phyloP scores from a whole-genome alignment of 2,888 invertebrate genomes.

The Drosophila borealis region DNA sequence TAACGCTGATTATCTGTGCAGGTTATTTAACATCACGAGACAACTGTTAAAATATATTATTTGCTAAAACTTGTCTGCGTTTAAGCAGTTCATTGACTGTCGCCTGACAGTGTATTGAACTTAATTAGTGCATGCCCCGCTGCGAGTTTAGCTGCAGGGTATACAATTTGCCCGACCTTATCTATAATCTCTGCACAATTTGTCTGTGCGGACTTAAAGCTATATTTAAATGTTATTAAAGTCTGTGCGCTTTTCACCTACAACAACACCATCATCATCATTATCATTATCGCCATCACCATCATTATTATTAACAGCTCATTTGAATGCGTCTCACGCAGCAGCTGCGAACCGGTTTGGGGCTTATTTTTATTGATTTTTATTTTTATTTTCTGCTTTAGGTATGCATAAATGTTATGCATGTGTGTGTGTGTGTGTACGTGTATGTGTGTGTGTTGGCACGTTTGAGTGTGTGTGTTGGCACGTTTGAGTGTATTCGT shows the following conservation, averaged over 20 bases:
- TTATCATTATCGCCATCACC: slow-evolving; percentile 8
- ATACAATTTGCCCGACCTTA: slow-evolving; percentile 12
- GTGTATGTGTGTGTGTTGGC: not conserved
- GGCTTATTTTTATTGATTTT: slow-evolving; percentile 50
- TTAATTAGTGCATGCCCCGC: slow-evolving; percentile 46
- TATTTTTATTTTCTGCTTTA: slow-evolving; percentile 10
- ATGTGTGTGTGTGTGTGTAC: not conserved
- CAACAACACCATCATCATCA: slow-evolving; percentile 25
- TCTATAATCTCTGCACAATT: slow-evolving; percentile 26
- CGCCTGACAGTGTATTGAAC: not conserved
- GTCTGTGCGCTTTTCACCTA: slow-evolving; percentile 12
- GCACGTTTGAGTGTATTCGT: slow-evolving; percentile 9
- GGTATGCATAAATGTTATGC: not conserved
- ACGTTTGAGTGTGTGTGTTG: not conserved
- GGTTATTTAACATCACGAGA: slow-evolving; percentile 7
- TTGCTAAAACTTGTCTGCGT: slow-evolving; percentile 22
- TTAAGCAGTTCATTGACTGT: slow-evolving; percentile 23
- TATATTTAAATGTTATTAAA: slow-evolving; percentile 9
- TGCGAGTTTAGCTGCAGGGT: slow-evolving; percentile 35
- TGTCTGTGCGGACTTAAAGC: slow-evolving; percentile 15
- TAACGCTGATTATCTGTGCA: not conserved
- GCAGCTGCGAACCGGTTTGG: slow-evolving; percentile 50
- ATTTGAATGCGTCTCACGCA: slow-evolving; percentile 48
- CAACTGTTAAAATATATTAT: not conserved
- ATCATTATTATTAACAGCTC: slow-evolving; percentile 22